These are phyloP conservation scores for Bagarius yarrelli DNA, from an alignment of 2,113 vertebrate genomes.

Conservation along the genomic window DNA sequence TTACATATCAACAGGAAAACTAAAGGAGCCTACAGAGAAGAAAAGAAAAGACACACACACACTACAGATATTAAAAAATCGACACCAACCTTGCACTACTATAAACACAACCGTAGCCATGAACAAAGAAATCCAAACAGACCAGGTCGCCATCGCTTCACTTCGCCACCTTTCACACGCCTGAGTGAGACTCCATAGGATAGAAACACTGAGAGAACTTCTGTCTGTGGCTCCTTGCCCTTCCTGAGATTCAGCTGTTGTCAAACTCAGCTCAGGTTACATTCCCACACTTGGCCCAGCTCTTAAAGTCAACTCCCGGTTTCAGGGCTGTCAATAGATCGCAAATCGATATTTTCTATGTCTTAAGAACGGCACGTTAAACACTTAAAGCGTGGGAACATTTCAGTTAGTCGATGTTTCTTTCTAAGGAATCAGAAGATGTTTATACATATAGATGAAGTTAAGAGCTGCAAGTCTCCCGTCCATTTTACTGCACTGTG, in stretches of 20 bases:
- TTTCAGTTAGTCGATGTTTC: not conserved
- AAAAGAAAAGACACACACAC: not conserved
- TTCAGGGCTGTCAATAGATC: constrained; percentile 33
- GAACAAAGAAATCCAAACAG: constrained; percentile 55
- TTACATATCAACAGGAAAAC: not conserved
- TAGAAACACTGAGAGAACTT: constrained; percentile 60
- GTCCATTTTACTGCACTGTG: not conserved
- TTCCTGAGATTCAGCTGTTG: constrained; percentile 65
- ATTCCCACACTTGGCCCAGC: constrained; percentile 62
- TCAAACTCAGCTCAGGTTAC: constrained; percentile 68
- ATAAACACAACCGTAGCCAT: constrained; percentile 51
- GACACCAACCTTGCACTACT: constrained; percentile 61
- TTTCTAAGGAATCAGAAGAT: not conserved
- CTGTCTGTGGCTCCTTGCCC: constrained; percentile 58
- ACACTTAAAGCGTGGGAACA: not conserved
- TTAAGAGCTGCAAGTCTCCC: not conserved
- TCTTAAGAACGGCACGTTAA: not conserved
- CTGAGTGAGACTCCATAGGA: constrained; percentile 52
- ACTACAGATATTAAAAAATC: not conserved
- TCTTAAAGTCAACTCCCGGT: constrained; percentile 63
- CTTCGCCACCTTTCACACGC: constrained; percentile 38
- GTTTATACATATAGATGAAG: not conserved
- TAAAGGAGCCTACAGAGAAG: not conserved
- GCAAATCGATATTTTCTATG: not conserved
- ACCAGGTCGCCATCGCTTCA: constrained; percentile 55